Evolutionary conservation across 1,140 invertebrate species (phyloP), one percentile per base, ranked within the genome.

Genomic region (Camponotus vicinus): DNA sequence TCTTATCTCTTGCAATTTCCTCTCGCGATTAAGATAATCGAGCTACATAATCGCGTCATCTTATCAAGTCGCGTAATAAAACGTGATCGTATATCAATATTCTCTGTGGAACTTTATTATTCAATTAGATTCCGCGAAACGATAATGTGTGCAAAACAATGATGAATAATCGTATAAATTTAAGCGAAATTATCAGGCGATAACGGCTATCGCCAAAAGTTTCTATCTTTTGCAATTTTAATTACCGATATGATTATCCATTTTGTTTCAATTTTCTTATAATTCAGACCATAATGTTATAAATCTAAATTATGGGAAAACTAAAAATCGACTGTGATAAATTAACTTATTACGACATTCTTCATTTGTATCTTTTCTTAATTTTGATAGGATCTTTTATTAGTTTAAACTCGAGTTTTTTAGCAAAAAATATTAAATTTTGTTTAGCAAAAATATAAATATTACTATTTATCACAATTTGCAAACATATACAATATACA

Each of bases 131-230:
- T 57, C 59, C 27, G 6, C n/a, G 13, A 80, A 67, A 45, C 13
- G 67, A 61, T 82, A 82, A 82, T 45, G 37, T 61, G 27, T 13
- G 49, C 67, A 73, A 83, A 83, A 83, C 13, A 83, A 18, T 27
- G 32, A 71, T 55, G 8, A 42, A 80, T 27, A 27, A 59, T 83
- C n/a, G 8, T 18, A 0, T 37, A 49, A 73, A 73, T 83, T 55
- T 73, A 27, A n/a, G 49, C 34, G 2, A 40, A 73, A 21, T 83
- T 63, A 83, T 83, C 55, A n/a, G 32, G 40, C 40, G 67, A 55
- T 61, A 57, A 37, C 27, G 49, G 15, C 2, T 34, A 18, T 70
- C 64, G 34, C 9, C 42, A 11, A 59, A 80, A 70, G 13, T 67
- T 67, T 34, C 27, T 69, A 80, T 18, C 49, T n/a, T 4, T 11